phyloP scores from a whole-genome alignment of 2,888 invertebrate genomes.

The Xylota segnis region DNA sequence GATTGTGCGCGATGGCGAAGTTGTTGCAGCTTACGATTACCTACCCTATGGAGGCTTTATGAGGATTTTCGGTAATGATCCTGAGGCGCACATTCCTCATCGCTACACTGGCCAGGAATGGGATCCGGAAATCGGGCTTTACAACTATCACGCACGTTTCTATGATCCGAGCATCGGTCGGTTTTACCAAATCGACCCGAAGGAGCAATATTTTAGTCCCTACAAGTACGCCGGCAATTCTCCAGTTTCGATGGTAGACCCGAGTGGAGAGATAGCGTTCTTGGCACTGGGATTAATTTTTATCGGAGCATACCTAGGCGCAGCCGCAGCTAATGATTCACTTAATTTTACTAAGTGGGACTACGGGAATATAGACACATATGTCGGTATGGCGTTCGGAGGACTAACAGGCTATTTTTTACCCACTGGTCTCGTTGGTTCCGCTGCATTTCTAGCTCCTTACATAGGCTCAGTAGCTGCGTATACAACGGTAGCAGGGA shows the following conservation, averaged over 20 bases:
- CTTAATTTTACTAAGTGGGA: conserved; percentile 21
- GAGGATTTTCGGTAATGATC: conserved; percentile 59
- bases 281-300: neutral
- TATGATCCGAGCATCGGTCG: conserved; percentile 78
- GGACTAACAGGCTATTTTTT: conserved; percentile 15
- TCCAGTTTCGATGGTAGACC: conserved; percentile 54
- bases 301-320: conserved; percentile 45
- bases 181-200: conserved; percentile 74
- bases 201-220: conserved; percentile 76
- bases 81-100: conserved; percentile 64
- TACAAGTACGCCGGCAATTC: conserved; percentile 77
- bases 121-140: conserved; percentile 77
- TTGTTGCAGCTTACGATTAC: conserved; percentile 78
- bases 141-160: conserved; percentile 77
- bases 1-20: conserved; percentile 67
- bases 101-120: conserved; percentile 78
- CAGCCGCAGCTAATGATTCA: conserved; percentile 20
- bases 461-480: neutral
- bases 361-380: neutral
- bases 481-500: neutral
- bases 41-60: conserved; percentile 77
- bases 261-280: conserved; percentile 36
- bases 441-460: neutral
- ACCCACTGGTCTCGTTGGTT: conserved; percentile 7
- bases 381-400: conserved; percentile 10